phyloP scores from a whole-genome alignment of 2,888 invertebrate genomes.

The Perizoma affinitatum region DNA sequence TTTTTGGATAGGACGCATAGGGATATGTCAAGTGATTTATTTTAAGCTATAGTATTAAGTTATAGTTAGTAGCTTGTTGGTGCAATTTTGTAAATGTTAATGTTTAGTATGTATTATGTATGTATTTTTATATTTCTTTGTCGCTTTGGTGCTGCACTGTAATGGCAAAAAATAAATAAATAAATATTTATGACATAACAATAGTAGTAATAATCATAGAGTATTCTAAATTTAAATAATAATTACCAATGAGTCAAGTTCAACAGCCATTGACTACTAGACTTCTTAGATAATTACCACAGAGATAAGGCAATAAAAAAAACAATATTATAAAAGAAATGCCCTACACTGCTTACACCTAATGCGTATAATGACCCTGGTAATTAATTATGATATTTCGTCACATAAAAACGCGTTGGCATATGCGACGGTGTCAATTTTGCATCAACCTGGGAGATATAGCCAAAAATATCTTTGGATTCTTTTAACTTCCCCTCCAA shows the following conservation, averaged over 20 bases:
- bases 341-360: conserved; percentile 13
- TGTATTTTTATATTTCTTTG: no score
- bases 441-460: conserved; percentile 68
- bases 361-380: conserved; percentile 28
- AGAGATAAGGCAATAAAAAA: conserved; percentile 21
- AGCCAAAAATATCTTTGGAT: conserved; percentile 62
- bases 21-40: no score
- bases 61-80: no score
- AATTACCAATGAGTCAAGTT: conserved; percentile 20
- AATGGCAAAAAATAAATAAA: no score
- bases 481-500: conserved; percentile 41
- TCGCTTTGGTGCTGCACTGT: no score
- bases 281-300: conserved; percentile 15
- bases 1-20: no score
- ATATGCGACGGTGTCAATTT: conserved; percentile 48
- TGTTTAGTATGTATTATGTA: no score
- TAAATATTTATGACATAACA: conserved; percentile 26
- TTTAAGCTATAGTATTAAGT: no score
- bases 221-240: conserved; percentile 8
- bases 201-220: conserved; percentile 12
- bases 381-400: conserved; percentile 32
- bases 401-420: conserved; percentile 35
- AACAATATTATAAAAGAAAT: conserved; percentile 21
- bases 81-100: no score
- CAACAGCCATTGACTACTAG: conserved; percentile 16